Percentiles rank a stretch among this genome's conserved stretches.
Conservation (phyloP, 1,140 invertebrate genomes). For the Druon quercuslanigerum region DNA sequence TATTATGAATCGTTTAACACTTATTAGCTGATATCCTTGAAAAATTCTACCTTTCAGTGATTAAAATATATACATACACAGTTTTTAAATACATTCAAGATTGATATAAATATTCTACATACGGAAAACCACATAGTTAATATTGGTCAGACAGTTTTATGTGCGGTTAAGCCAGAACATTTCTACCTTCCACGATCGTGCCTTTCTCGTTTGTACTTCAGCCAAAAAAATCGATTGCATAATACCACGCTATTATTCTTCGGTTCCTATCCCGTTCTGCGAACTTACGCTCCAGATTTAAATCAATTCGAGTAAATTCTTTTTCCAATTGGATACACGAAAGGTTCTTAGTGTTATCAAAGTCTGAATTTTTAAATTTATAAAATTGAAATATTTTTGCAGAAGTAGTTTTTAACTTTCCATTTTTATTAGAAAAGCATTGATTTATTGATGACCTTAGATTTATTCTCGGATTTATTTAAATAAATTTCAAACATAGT, state of each 20-base stretch:
- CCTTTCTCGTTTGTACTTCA: slow-evolving; percentile 11
- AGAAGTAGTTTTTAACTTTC: too few species aligned
- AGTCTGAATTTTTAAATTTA: too few species aligned
- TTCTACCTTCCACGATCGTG: slow-evolving; percentile 27
- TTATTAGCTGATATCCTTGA: too few species aligned
- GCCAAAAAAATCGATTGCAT: slow-evolving; percentile 39
- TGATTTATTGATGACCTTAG: too few species aligned
- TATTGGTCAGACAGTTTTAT: slow-evolving; percentile 43
- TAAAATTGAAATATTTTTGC: too few species aligned
- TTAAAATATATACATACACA: background rate
- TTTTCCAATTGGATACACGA: background rate
- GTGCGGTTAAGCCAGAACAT: slow-evolving; percentile 42
- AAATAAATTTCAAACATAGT: too few species aligned
- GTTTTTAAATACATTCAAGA: background rate
- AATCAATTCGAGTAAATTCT: background rate
- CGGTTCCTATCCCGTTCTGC: slow-evolving; percentile 28
- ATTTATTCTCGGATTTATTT: too few species aligned
- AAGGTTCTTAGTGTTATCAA: too few species aligned
- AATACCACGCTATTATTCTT: slow-evolving; percentile 43
- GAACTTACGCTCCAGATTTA: background rate
- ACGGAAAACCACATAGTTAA: slow-evolving; percentile 30
- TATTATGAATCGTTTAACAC: too few species aligned
- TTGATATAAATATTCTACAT: slow-evolving; percentile 27
- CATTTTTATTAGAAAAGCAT: too few species aligned
- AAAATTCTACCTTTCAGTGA: background rate